Evolutionary conservation across 2,797 vertebrate species (phyloP), one percentile per base, ranked within the genome.

Genomic region (Sebastolobus altivelis): DNA sequence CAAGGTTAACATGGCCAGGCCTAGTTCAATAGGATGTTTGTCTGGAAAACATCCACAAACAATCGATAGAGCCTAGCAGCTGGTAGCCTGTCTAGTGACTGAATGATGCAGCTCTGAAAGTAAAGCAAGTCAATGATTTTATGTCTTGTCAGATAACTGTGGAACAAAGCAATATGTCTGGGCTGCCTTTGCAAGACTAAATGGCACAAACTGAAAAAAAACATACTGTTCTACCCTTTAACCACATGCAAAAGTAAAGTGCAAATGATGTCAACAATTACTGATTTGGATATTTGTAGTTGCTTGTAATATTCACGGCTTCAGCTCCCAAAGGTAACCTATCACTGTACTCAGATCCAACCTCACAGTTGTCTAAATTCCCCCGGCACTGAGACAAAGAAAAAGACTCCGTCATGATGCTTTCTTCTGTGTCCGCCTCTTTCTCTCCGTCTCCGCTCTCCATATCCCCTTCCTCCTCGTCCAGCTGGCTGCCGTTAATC

Each of bases 311-410:
- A 88, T 96, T 97, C n/a, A 98, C 96, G 0, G 98, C 98, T 82
- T 99, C 98, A 0, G 98, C 98, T 0, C 98, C 98, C 55, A 99
- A 88, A 1, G 98, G 98, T 60, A 99, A 90, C 84, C 96, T 95
- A 38, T 99, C 98, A 2, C 98, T 99, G 83, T 97, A 98, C 81
- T 99, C 98, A 0, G 98, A 99, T 27, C 95, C 96, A 2, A 96
- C 95, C 82, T 99, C 98, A 5, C 97, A 98, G 83, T 97, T 97
- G 52, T 99, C 98, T 22, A 93, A 92, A 43, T 96, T 96, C 54
- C 93, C 94, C 88, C 97, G 96, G 85, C 95, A 97, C 49, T 97
- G 97, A 0, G 97, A 98, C 68, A 95, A 93, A 3, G 84, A 94
- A 62, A 97, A 91, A 0, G 97, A 97, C 80, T 97, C 95, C 0